Conservation (phyloP, 2,113 vertebrate genomes). For the Gallinago jamesoni region DNA sequence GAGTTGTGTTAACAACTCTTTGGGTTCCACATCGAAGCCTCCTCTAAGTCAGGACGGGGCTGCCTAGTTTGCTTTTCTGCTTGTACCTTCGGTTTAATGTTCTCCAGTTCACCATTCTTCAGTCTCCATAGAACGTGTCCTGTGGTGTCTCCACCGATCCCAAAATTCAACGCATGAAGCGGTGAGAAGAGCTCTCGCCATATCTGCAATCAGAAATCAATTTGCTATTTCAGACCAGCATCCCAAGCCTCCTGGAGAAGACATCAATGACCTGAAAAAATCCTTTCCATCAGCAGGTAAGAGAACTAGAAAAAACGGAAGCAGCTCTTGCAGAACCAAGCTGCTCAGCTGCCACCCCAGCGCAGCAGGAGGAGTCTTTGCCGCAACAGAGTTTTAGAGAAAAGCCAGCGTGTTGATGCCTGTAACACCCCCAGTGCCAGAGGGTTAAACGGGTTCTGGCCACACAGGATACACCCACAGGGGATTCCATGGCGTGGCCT, state of each 20-base stretch:
- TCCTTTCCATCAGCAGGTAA: background rate
- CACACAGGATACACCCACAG: background rate
- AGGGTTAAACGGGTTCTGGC: background rate
- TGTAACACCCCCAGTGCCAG: fast-evolving
- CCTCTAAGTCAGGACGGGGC: background rate
- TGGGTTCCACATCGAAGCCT: background rate
- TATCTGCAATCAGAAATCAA: slow-evolving; percentile 76
- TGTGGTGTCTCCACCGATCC: slow-evolving; percentile 94
- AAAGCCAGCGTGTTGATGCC: fast-evolving
- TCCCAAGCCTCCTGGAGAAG: background rate
- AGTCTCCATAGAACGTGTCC: slow-evolving; percentile 95
- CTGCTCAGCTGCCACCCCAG: background rate
- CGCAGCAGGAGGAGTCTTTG: background rate
- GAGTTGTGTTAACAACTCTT: no score
- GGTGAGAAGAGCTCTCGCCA: slow-evolving; percentile 97
- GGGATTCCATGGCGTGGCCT: fast-evolving
- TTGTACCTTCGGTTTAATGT: slow-evolving; percentile 93
- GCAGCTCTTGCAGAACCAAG: background rate
- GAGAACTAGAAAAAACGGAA: background rate
- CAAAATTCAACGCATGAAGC: slow-evolving; percentile 95
- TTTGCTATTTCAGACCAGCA: background rate
- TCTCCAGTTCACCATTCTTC: slow-evolving; percentile 96
- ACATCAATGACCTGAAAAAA: background rate
- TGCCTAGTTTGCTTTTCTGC: background rate
- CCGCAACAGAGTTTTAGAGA: background rate